Conservation (phyloP, 1,140 invertebrate species). For the Mactra quadrangularis region DNA sequence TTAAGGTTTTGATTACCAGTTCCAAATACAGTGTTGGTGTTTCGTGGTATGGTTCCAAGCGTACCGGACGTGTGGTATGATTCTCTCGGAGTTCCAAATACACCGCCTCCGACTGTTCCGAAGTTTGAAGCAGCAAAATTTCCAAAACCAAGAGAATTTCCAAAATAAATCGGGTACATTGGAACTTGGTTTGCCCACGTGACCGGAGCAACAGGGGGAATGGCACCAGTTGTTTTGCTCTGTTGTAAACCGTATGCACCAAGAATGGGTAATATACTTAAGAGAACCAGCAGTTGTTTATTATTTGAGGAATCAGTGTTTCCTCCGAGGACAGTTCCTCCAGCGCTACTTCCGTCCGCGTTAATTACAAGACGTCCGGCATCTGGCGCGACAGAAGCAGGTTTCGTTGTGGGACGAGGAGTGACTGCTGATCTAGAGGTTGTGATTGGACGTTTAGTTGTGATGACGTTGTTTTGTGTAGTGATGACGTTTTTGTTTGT, state of each 20-base stretch:
- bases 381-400: neutral
- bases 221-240: neutral
- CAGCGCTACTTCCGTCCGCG: neutral
- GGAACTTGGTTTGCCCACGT: neutral
- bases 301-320: neutral
- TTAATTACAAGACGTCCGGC: slow-evolving; percentile 9
- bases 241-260: slow-evolving; percentile 11
- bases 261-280: slow-evolving; percentile 36
- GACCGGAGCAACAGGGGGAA: neutral
- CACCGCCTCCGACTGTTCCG: neutral
- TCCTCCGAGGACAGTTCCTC: neutral
- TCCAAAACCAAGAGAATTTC: slow-evolving; percentile 19
- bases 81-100: neutral
- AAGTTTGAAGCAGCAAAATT: slow-evolving; percentile 5
- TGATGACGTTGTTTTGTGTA: neutral
- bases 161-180: neutral
- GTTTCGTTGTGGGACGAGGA: neutral
- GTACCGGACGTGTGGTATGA: neutral
- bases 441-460: neutral
- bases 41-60: neutral
- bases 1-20: no score
- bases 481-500: neutral
- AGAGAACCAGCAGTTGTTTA: slow-evolving; percentile 9
- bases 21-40: no score
- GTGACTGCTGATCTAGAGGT: neutral